Conservation (phyloP, 2,113 vertebrate genomes). For the Malurus elegans region DNA sequence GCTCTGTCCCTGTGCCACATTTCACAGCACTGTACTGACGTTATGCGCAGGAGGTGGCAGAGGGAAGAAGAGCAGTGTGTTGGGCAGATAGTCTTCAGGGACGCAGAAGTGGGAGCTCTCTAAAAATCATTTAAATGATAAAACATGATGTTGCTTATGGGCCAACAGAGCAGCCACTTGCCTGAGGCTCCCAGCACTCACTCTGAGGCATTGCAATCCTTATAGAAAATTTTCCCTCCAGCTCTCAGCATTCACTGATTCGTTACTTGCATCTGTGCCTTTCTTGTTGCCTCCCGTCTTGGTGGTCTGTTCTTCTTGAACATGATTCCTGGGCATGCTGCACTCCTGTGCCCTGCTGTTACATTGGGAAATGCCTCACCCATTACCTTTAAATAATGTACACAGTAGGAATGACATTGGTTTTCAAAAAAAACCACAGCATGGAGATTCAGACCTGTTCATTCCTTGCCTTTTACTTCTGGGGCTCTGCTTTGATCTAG, state of each 20-base stretch:
- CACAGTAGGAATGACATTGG: not conserved
- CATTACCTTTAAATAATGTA: not conserved
- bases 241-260: not conserved
- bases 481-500: conserved; percentile 2
- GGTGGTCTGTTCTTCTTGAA: not conserved
- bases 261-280: not conserved
- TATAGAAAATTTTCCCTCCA: not conserved
- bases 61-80: not conserved
- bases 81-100: not conserved
- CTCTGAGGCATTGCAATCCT: not conserved
- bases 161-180: not conserved
- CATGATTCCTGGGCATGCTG: not conserved
- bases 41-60: not conserved
- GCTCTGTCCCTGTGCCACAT: not conserved
- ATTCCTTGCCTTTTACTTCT: not conserved
- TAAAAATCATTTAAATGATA: not conserved
- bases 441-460: not conserved
- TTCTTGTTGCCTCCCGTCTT: not conserved
- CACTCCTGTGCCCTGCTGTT: not conserved
- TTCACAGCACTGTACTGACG: not conserved
- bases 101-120: not conserved
- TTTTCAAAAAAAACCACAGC: not conserved
- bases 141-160: not conserved
- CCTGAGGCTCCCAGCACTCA: fast-evolving
- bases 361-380: not conserved